Evolutionary conservation across 2,888 invertebrate species (phyloP), one percentile per base, ranked within the genome.

Genomic region (Thereva unica): DNA sequence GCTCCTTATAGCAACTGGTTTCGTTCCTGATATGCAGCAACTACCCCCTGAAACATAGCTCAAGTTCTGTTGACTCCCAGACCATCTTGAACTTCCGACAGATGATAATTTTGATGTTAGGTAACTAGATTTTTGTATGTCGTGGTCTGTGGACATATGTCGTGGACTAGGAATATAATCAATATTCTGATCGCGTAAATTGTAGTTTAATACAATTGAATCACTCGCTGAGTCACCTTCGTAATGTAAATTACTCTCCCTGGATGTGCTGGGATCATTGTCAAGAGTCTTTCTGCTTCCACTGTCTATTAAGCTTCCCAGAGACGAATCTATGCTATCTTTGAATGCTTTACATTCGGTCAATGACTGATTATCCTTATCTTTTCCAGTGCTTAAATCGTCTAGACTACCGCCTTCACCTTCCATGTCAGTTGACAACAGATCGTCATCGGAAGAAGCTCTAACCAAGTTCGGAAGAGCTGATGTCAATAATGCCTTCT

Each of bases 381-480:
- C 73, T 59, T 70, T 71, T 5, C 71, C 72, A 5, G 71, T 71
- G 67, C 74, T 75, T n/a, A 75, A 67, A 80, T 88, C 88, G 77
- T 88, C 88, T 45, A 86, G 82, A 78, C 87, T 87, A 69, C 85
- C 85, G 73, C 84, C 82, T 74, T 85, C 89, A 72, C 91, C 92
- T 77, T 92, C 92, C 74, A 90, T 85, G 80, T 91, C 91, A 35
- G 91, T 91, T 75, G 84, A 87, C 56, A 94, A 83, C 77, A 94
- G 84, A 80, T 95, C 95, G 78, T 95, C 95, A 79, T 95, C 94
- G 1, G 93, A 93, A 55, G 91, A 91, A 49, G 92, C 89, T 73
- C 92, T 87, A 70, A 91, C 90, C 68, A 93, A 84, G 70, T 90
- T 89, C 42, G 92, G 92, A 75, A 93, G 83, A 68, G 90, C 88